Base-by-base conservation (phyloP, 2,888 invertebrate genomes). In the Dicyrtomina minuta region DNA sequence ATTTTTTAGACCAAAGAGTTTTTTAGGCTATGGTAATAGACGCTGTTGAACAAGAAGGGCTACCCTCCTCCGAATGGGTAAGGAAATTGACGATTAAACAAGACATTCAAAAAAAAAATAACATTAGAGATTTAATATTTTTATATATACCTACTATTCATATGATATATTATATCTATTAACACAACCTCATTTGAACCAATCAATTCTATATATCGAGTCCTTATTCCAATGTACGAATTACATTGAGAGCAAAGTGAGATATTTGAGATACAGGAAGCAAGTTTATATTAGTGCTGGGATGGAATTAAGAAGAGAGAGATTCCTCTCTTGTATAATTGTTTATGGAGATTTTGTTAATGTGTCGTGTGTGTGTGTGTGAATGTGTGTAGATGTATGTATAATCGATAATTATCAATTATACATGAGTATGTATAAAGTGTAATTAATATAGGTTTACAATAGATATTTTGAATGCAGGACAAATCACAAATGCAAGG, bases 21-120 rank as follows among this genome's bases (percentile, higher is more conserved):
- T 33, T 66, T 33, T 60, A 65, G 72, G 70, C 67, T 70, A 72
- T 72, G 72, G 70, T 72, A 56, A 70, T 72, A 64, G 72, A 72
- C 59, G 66, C 51, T 64, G 72, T 20, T 22, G 67, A 67, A 58
- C 67, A 73, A 67, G 71, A 73, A 70, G 70, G 74, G 72, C 70
- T 72, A 72, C 73, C 74, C 71, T 71, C 74, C 74, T 68, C 73
- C 73, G 76, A 74, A 73, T 74, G 72, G 74, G 74, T 70, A 68
- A 59, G 65, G 65, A n/a, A 41, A 17, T 60, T 10, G 58, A 8
- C 6, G 33, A 55, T 3, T 8, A 4, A 55, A 8, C 5, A 8
- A 24, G 15, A 26, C 5, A 24, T 4, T 5, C 4, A 55, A 26
- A 55, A 17, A 33, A 8, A 3, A 33, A 33, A 33, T 5, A 33